Conservation (phyloP, 2,797 vertebrate species). For the Coregonus ussuriensis region DNA sequence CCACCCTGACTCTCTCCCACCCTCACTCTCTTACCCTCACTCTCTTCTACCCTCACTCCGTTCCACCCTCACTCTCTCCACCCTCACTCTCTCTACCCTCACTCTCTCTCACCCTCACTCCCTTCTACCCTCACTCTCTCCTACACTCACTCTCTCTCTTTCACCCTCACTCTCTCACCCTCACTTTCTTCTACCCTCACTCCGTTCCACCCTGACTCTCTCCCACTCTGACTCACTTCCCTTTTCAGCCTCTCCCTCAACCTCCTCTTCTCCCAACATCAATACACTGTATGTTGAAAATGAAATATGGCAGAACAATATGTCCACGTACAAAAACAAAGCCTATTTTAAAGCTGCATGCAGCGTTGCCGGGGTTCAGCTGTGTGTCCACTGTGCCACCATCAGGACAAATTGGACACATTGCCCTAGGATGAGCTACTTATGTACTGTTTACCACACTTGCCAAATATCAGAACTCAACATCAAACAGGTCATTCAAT, state of each 20-base stretch:
- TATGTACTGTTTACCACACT: too few relatives aligned
- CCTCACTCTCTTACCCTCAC: slow-evolving; percentile 17
- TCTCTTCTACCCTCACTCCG: neutral
- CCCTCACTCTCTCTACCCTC: slow-evolving; percentile 8
- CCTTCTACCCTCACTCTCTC: neutral
- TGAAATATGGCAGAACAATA: slow-evolving; percentile 63
- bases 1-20: neutral
- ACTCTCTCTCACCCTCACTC: slow-evolving; percentile 22
- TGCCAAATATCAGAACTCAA: too few relatives aligned
- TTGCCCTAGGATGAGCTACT: too few relatives aligned
- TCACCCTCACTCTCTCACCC: neutral
- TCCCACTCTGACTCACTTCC: neutral
- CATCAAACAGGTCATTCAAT: too few relatives aligned
- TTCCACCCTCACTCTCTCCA: neutral
- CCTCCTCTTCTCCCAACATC: neutral
- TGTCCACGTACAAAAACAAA: slow-evolving; percentile 33
- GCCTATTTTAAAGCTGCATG: too few relatives aligned
- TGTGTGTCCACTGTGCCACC: too few relatives aligned
- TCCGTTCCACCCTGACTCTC: neutral
- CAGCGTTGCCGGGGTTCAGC: too few relatives aligned
- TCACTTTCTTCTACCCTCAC: neutral
- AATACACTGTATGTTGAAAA: slow-evolving; percentile 35
- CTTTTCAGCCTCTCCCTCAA: neutral
- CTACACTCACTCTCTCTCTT: neutral
- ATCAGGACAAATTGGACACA: too few relatives aligned